Evolutionary conservation across 2,113 vertebrate genomes (phyloP), one percentile per base, ranked within the genome.

Genomic region (Pycnonotus jocosus): DNA sequence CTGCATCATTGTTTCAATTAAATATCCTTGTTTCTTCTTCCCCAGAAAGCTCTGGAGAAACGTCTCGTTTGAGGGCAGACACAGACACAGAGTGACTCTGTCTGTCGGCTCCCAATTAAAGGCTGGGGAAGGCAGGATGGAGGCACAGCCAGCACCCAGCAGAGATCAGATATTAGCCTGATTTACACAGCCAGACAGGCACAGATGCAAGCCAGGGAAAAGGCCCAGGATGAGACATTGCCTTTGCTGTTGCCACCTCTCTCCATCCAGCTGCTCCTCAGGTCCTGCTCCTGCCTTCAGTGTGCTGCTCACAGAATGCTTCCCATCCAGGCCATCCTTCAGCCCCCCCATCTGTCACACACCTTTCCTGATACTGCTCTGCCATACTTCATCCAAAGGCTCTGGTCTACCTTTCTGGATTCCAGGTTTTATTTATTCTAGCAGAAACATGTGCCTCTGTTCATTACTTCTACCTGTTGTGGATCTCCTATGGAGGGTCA

Each of bases 11-110:
- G 89, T 62, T 72, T 90, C 95, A 93, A 91, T 92, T 92, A 97
- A 92, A 86, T 71, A 87, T 82, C 69, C 84, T 83, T 82, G 65
- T 86, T n/a, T 86, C 92, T 81, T 90, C 89, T 80, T 88, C 83
- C 76, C 3, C 2, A 92, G 95, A 95, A 95, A 40, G 70, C 74
- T 87, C 92, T 60, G 83, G 87, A 97, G 95, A 81, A 94, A 93
- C 3, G 42, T 74, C 33, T 65, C 18, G 16, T 37, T 87, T 62
- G 78, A 92, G 91, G 87, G 78, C 93, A 91, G 93, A 92, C 82
- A 66, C 6, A 93, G 44, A 84, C 54, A 51, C 50, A 62, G 72
- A 93, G 80, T 35, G 66, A 21, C 86, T 64, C 60, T 87, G 87
- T 54, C 76, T 70, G 80, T 68, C 4, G 18, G 88, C 81, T 92